A percentile compares a stretch with the other conserved stretches of the same genome.
Conservation (phyloP, 2,888 invertebrate genomes). For the Rotaria macrura region DNA sequence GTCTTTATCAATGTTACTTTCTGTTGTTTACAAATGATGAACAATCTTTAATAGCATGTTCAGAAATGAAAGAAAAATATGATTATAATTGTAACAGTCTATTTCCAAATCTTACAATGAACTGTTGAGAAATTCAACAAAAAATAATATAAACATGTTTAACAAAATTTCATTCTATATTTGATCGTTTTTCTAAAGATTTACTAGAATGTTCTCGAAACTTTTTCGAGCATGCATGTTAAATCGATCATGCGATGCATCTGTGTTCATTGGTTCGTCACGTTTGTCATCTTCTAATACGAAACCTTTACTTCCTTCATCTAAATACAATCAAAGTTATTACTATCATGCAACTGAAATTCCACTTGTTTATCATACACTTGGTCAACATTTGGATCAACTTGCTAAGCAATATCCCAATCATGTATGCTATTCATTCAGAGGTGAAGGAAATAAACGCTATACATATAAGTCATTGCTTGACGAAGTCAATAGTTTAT, state of each 20-base stretch:
- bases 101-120: too few species aligned
- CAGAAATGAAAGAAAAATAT: too few species aligned
- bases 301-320: neutral
- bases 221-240: neutral
- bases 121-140: too few species aligned
- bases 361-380: neutral
- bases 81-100: too few species aligned
- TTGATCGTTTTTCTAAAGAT: neutral
- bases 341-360: neutral
- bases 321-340: neutral
- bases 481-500: conserved; percentile 27
- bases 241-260: neutral
- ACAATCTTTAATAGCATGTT: too few species aligned
- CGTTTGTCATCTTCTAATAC: neutral
- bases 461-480: conserved; percentile 12
- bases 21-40: too few species aligned
- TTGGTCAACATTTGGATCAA: neutral
- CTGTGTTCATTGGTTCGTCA: neutral
- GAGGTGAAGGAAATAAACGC: conserved; percentile 8
- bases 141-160: too few species aligned
- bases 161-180: too few species aligned
- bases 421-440: conserved; percentile 8
- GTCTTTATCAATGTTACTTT: too few species aligned
- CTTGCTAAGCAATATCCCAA: neutral
- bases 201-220: neutral